Evolutionary conservation across 2,797 vertebrate species (phyloP).

Genomic region (Helostoma temminkii): DNA sequence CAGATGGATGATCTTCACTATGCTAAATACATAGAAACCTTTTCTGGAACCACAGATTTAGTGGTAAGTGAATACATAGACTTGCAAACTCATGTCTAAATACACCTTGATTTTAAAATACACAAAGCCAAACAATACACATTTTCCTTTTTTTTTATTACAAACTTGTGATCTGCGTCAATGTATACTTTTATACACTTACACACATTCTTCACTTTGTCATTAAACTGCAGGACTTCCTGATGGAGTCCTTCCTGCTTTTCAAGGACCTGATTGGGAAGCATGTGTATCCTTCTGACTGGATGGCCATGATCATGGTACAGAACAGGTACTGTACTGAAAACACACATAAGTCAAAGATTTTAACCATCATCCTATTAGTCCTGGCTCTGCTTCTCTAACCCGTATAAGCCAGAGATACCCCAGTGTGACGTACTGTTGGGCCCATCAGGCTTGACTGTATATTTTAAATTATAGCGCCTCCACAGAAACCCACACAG

Average conservation of each 20-base stretch:
- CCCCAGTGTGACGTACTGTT: background rate
- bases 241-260: conserved; percentile 97
- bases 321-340: conserved; percentile 91
- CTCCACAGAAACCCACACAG: conserved; percentile 44
- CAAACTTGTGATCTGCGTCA: background rate
- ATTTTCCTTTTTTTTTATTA: too few species aligned
- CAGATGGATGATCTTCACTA: conserved; percentile 96
- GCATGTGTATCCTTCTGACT: conserved; percentile 94
- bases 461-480: conserved; percentile 30
- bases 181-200: background rate
- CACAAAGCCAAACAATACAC: background rate
- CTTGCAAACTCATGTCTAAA: background rate
- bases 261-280: conserved; percentile 96
- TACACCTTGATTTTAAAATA: background rate
- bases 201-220: conserved; percentile 1
- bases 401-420: background rate
- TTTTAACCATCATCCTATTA: background rate
- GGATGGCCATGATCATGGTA: conserved; percentile 99
- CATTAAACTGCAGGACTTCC: conserved; percentile 88
- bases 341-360: conserved; percentile 4
- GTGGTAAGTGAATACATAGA: conserved; percentile 86
- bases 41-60: conserved; percentile 88
- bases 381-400: background rate
- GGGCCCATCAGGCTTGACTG: background rate
- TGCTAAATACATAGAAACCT: conserved; percentile 92